Conservation (phyloP, 2,113 vertebrate species). For the Mobula hypostoma region DNA sequence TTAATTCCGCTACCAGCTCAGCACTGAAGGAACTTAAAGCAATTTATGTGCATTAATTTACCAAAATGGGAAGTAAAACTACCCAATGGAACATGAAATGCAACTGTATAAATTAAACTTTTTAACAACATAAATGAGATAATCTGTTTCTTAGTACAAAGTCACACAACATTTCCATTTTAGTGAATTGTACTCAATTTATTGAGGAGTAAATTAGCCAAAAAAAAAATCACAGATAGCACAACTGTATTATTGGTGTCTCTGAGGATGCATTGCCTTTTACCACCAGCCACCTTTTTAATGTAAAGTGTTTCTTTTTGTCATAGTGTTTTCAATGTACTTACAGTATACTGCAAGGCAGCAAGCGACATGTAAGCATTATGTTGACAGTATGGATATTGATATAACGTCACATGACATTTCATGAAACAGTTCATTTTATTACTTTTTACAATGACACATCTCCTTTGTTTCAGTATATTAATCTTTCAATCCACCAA, state of each 20-base stretch:
- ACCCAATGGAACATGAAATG: background rate
- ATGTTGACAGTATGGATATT: background rate
- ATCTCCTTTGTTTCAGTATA: background rate
- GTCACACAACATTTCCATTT: background rate
- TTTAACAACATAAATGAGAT: background rate
- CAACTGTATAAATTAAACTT: background rate
- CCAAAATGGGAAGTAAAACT: constrained; percentile 14
- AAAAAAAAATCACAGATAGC: background rate
- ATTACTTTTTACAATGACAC: background rate
- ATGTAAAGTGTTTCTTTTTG: background rate
- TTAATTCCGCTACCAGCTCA: constrained; percentile 10
- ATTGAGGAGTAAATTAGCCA: background rate
- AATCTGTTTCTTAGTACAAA: background rate
- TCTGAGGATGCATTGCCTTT: background rate
- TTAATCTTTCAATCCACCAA: background rate
- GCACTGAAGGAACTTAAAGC: background rate
- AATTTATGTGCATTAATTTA: constrained; percentile 22
- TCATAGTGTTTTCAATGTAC: background rate
- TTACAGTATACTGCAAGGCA: background rate
- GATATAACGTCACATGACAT: background rate
- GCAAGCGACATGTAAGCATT: background rate
- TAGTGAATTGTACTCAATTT: background rate
- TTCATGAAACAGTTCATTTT: background rate
- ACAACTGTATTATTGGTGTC: background rate
- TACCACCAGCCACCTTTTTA: background rate